Conservation (phyloP, 37 sponge, comb jelly and placozoan species). For the Agelas oroides region DNA sequence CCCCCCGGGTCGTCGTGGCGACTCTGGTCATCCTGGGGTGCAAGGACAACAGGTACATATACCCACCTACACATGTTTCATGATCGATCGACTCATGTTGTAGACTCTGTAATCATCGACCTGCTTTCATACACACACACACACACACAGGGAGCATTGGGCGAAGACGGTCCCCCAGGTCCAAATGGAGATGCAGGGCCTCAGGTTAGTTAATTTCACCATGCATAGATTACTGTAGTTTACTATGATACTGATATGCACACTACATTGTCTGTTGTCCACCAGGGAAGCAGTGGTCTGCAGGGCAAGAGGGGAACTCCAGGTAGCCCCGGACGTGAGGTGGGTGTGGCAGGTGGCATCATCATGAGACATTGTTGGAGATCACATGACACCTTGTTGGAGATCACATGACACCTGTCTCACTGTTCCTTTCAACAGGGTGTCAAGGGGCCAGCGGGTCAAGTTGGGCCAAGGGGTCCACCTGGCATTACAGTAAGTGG, state of each 20-base stretch:
- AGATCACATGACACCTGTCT: background rate
- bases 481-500: slow-evolving; percentile 53
- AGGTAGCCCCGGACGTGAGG: slow-evolving; percentile 10
- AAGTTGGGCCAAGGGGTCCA: slow-evolving; percentile 53
- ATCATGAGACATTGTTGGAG: too few relatives aligned
- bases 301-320: background rate
- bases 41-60: slow-evolving; percentile 39
- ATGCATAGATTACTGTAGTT: too few relatives aligned
- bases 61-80: too few relatives aligned
- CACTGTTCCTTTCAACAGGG: slow-evolving; percentile 27
- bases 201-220: too few relatives aligned
- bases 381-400: too few relatives aligned
- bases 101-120: too few relatives aligned
- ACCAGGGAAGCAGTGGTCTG: slow-evolving; percentile 1
- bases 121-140: too few relatives aligned
- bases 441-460: slow-evolving; percentile 52
- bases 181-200: slow-evolving; percentile 52
- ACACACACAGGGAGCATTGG: slow-evolving; percentile 34
- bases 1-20: slow-evolving; percentile 51
- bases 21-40: slow-evolving; percentile 41
- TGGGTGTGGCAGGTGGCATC: background rate
- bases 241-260: too few relatives aligned
- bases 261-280: background rate
- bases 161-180: slow-evolving; percentile 42
- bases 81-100: too few relatives aligned